Evolutionary conservation across 37 sponge, comb jelly and placozoan genomes (phyloP).

Genomic region (Tethya wilhelma): DNA sequence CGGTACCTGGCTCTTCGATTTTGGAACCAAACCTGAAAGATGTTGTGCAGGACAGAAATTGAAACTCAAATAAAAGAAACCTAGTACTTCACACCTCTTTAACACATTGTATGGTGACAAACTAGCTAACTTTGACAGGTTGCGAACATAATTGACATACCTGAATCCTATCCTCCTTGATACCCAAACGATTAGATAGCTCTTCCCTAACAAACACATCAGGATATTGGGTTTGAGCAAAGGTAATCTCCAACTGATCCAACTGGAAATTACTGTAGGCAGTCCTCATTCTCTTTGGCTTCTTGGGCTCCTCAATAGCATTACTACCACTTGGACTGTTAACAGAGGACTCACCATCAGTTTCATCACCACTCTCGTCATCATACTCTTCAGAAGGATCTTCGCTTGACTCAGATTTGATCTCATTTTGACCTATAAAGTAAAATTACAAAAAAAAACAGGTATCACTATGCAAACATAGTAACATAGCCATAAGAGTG

Average conservation of each 20-base stretch:
- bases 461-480: no score
- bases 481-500: no score
- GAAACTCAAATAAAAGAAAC: background rate
- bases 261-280: conserved; percentile 8
- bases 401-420: no score
- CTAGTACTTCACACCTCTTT: background rate
- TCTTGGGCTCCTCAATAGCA: conserved; percentile 52
- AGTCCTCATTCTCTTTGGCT: conserved; percentile 54
- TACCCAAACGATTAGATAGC: conserved; percentile 53
- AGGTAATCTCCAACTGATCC: conserved; percentile 65
- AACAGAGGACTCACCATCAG: no score
- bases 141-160: conserved; percentile 20
- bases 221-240: conserved; percentile 71
- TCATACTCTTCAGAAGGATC: no score
- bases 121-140: background rate
- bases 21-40: conserved; percentile 78
- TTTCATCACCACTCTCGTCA: no score
- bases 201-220: conserved; percentile 73
- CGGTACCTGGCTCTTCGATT: conserved; percentile 71
- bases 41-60: background rate
- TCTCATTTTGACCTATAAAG: no score
- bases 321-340: no score
- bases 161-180: conserved; percentile 71
- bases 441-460: no score
- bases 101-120: no score